Conservation (phyloP, 2,888 invertebrate species). For the Chrysolina americana region DNA sequence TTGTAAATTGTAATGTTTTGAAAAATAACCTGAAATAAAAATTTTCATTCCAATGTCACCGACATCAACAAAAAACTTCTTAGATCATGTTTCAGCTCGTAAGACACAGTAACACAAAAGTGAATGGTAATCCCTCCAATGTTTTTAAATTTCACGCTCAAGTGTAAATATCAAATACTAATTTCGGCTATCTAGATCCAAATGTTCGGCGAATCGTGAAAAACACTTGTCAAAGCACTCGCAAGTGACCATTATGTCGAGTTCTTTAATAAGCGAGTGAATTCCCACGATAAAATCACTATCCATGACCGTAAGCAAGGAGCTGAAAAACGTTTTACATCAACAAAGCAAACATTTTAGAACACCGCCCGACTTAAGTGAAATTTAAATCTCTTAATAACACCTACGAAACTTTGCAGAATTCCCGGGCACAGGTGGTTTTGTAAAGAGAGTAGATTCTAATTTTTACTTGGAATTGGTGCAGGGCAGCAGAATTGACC, state of each 20-base stretch:
- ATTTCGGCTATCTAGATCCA: conserved; percentile 35
- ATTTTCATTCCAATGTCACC: not conserved
- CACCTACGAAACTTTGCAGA: conserved; percentile 46
- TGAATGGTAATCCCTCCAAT: not conserved
- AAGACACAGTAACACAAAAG: not conserved
- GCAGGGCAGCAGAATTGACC: not conserved
- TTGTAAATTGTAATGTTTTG: no score
- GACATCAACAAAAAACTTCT: not conserved
- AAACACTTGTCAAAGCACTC: conserved; percentile 41
- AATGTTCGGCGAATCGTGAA: conserved; percentile 39
- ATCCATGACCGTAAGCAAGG: conserved; percentile 45
- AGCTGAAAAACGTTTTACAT: conserved; percentile 39
- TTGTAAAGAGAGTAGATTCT: not conserved
- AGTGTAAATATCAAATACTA: conserved; percentile 24
- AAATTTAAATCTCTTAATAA: conserved; percentile 61
- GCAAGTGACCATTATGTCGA: conserved; percentile 40
- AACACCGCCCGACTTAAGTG: conserved; percentile 57
- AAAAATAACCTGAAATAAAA: no score
- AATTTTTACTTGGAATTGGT: conserved; percentile 16
- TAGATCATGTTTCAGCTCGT: not conserved
- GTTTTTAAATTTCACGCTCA: conserved; percentile 21
- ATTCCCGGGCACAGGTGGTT: conserved; percentile 39
- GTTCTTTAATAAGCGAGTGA: conserved; percentile 3
- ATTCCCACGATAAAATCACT: conserved; percentile 50
- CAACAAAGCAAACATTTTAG: conserved; percentile 56